A percentile compares a stretch with the other conserved stretches of the same genome.
Conservation (phyloP, 2,888 invertebrate species). For the Orgyia antiqua region DNA sequence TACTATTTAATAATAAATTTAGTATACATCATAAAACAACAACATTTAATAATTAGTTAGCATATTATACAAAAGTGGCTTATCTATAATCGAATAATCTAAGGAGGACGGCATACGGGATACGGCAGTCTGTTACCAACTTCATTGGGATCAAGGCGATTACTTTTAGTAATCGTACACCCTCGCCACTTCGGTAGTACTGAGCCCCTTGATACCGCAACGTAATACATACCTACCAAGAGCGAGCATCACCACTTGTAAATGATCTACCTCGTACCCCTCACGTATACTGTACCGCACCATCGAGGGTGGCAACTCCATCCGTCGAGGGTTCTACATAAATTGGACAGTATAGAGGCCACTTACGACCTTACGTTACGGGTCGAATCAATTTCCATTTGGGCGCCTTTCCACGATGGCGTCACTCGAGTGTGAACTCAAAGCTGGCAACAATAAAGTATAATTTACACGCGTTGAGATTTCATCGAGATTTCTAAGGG, state of each 20-base stretch:
- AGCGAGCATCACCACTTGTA: slow-evolving; percentile 31
- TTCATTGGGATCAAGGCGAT: slow-evolving; percentile 72
- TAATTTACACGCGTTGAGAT: slow-evolving; percentile 45
- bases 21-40: no score
- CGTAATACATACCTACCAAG: slow-evolving; percentile 42
- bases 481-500: slow-evolving; percentile 46
- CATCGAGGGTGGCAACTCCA: slow-evolving; percentile 36
- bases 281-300: slow-evolving; percentile 15
- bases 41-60: no score
- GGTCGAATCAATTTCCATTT: slow-evolving; percentile 67
- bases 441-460: slow-evolving; percentile 43
- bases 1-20: no score
- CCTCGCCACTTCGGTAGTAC: slow-evolving; percentile 54
- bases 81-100: slow-evolving; percentile 28
- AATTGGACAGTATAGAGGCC: slow-evolving; percentile 22
- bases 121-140: slow-evolving; percentile 60
- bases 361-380: slow-evolving; percentile 58
- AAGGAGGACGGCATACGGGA: slow-evolving; percentile 26
- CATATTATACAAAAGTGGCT: no score
- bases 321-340: slow-evolving; percentile 27
- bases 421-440: slow-evolving; percentile 34
- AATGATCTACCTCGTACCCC: slow-evolving; percentile 34
- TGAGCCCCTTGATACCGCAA: slow-evolving; percentile 40
- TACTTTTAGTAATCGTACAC: slow-evolving; percentile 66
- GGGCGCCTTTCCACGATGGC: slow-evolving; percentile 38